A percentile compares a stretch with the other conserved stretches of the same genome.
phyloP scores from a whole-genome alignment of 2,113 vertebrate species.

The Labeo catla region DNA sequence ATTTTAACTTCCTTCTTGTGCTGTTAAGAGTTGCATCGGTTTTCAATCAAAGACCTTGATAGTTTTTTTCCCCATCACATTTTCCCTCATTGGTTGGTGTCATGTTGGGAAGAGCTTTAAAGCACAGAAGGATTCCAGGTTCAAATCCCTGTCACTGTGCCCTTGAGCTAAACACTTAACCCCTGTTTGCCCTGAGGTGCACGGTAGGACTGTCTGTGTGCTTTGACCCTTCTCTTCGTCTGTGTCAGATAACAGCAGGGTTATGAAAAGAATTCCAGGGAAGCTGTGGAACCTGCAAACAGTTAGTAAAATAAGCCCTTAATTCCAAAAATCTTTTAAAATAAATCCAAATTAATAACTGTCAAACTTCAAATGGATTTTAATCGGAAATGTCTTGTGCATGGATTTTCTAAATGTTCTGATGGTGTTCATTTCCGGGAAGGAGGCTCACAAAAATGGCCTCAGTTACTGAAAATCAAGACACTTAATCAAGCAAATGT shows the following conservation, averaged over 20 bases:
- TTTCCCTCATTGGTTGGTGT: neutral
- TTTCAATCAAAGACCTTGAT: constrained; percentile 6
- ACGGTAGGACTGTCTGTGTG: constrained; percentile 23
- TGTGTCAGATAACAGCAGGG: constrained; percentile 43
- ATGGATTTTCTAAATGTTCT: neutral
- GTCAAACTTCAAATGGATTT: neutral
- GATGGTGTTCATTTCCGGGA: neutral
- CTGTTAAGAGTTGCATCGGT: neutral
- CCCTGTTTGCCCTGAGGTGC: constrained; percentile 27
- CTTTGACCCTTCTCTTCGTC: constrained; percentile 27
- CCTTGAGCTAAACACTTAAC: constrained; percentile 43
- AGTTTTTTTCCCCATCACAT: neutral
- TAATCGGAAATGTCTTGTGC: neutral
- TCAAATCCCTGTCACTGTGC: constrained; percentile 25
- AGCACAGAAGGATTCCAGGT: constrained; percentile 21
- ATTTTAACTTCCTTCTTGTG: neutral
- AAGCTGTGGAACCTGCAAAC: constrained; percentile 26
- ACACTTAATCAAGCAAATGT: neutral
- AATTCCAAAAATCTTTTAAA: neutral
- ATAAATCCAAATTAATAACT: neutral
- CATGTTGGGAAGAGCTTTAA: constrained; percentile 1
- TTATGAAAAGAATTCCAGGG: constrained; percentile 34
- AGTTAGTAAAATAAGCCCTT: neutral
- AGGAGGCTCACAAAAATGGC: neutral
- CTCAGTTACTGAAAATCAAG: neutral